Evolutionary conservation across 2,797 vertebrate genomes (phyloP).

Genomic region (Cryptoprocta ferox): DNA sequence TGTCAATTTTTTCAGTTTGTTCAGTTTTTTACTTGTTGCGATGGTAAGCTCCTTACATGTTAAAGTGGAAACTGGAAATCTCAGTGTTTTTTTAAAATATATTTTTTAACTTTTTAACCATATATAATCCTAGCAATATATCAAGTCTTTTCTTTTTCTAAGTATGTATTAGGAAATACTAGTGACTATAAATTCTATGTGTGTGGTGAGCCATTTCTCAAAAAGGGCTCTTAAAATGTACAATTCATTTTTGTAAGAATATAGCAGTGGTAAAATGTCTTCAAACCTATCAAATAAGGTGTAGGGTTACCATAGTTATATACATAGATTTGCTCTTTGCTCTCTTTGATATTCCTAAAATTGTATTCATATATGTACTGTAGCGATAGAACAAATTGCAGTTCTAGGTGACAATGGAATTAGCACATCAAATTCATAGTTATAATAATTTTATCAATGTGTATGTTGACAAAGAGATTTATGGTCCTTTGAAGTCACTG

Average conservation of each 20-base stretch:
- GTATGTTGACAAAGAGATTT: not conserved
- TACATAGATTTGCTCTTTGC: not conserved
- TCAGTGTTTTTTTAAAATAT: not conserved
- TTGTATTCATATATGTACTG: not conserved
- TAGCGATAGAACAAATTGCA: not conserved
- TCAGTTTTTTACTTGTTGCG: not conserved
- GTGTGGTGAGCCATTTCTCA: not conserved
- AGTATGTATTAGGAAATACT: not conserved
- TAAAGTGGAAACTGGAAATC: not conserved
- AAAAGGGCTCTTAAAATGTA: not conserved
- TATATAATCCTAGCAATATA: not conserved
- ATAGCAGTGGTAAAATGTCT: not conserved
- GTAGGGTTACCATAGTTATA: not conserved
- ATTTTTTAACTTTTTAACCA: not conserved
- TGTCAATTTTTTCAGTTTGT: not conserved
- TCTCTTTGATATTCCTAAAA: not conserved
- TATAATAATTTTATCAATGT: not conserved
- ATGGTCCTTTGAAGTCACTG: not conserved
- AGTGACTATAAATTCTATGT: not conserved
- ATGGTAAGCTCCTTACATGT: not conserved
- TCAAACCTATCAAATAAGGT: not conserved
- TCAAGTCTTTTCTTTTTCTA: not conserved
- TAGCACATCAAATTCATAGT: not conserved
- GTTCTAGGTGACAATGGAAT: not conserved
- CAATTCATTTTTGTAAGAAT: not conserved